Evolutionary conservation across 2,113 vertebrate genomes (phyloP), one percentile per base, ranked within the genome.

Genomic region (Anser brachyrhynchus): DNA sequence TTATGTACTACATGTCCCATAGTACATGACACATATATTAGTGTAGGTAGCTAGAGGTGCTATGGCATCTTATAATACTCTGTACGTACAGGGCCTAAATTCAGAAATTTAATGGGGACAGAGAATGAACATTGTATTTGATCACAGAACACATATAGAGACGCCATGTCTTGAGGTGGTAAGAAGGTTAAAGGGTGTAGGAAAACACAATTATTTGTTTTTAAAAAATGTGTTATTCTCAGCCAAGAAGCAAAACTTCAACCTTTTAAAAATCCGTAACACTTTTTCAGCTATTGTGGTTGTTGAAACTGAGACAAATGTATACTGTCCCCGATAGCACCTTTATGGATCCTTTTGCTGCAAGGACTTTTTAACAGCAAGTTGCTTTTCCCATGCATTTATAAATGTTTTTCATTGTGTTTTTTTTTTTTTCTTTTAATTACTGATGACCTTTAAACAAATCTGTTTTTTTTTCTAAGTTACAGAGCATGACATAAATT

Each of bases 361-460:
- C 55, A 93, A 33, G 88, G 76, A 65, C 90, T 76, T 59, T 91
- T 89, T 33, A 93, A 78, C 25, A 59, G 62, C 22, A 37, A 78
- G 35, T 22, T 75, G 39, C 49, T 84, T 83, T 93, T 90, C 75
- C 43, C 19, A 51, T 51, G 66, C 51, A 70, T 82, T 82, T 93
- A 1, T 41, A 86, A 57, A 15, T 76, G n/a, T 78, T 70, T 87
- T 87, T 70, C 39, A 79, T 20, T 90, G 41, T 35, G 7, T 65
- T 21, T 65, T 65, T 28, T 39, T 28, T 39, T 62, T 64, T 39
- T 95, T 77, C 65, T 49, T 65, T 81, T 44, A 82, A 84, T 89
- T 92, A 92, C 49, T 46, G 4, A 22, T 90, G 80, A 87, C 26
- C 37, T 82, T 94, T 89, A 92, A 94, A 81, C 19, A 72, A 75